A percentile compares a stretch with the other conserved stretches of the same genome.
Evolutionary conservation across 2,113 vertebrate genomes (phyloP).

Genomic region (Psettodes erumei): DNA sequence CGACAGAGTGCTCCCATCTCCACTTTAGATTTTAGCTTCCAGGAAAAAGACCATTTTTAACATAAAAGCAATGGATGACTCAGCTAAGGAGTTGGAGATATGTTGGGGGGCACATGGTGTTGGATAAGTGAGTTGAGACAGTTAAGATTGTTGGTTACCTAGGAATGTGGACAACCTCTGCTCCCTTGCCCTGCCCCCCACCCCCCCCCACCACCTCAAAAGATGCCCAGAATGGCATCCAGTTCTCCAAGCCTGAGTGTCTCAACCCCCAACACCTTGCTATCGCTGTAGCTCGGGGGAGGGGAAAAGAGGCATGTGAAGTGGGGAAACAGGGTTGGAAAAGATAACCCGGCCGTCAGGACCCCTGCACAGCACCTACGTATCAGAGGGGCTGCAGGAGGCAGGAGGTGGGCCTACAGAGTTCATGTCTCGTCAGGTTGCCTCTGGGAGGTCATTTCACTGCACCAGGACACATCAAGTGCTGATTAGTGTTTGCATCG

Average conservation of each 20-base stretch:
- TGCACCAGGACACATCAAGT: conserved; percentile 67
- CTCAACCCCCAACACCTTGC: conserved; percentile 87
- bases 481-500: conserved; percentile 79
- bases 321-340: conserved; percentile 69
- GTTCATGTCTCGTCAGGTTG: conserved; percentile 75
- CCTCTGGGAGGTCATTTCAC: conserved; percentile 69
- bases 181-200: conserved; percentile 22
- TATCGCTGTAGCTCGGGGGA: conserved; percentile 80
- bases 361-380: conserved; percentile 53
- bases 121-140: conserved; percentile 57
- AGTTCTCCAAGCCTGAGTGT: conserved; percentile 69
- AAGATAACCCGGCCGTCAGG: conserved; percentile 68
- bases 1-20: background rate
- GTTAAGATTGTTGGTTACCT: conserved; percentile 52
- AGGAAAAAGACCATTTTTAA: conserved; percentile 35
- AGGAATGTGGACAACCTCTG: conserved; percentile 69
- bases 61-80: conserved; percentile 47
- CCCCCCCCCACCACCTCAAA: conserved; percentile 61
- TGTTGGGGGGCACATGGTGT: conserved; percentile 22
- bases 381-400: conserved; percentile 65
- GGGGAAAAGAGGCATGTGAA: conserved; percentile 82
- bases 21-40: conserved; percentile 37
- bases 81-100: conserved; percentile 39
- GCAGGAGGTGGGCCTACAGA: conserved; percentile 62
- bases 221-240: conserved; percentile 58